A percentile compares a stretch with the other conserved stretches of the same genome.
Conservation (phyloP, 2,797 vertebrate genomes). For the Nasua narica region DNA sequence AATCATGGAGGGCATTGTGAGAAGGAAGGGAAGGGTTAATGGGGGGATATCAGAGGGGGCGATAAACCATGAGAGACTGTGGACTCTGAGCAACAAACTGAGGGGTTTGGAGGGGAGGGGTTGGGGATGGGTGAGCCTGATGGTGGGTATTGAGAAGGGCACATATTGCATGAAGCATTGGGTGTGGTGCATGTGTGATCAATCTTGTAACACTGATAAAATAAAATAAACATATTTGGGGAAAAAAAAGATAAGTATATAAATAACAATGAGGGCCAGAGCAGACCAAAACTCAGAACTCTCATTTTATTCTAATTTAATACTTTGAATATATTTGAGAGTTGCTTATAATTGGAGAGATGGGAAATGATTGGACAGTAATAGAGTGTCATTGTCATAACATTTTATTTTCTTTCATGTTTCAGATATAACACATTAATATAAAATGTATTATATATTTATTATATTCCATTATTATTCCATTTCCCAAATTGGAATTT, state of each 20-base stretch:
- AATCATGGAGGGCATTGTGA: too few relatives aligned
- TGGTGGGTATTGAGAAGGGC: too few relatives aligned
- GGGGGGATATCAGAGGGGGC: too few relatives aligned
- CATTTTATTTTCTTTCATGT: not conserved
- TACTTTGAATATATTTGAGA: not conserved
- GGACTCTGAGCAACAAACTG: too few relatives aligned
- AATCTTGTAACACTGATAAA: too few relatives aligned
- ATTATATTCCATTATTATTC: not conserved
- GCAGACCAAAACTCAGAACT: not conserved
- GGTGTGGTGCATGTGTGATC: too few relatives aligned
- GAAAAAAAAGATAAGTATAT: not conserved
- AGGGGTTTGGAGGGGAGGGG: not conserved
- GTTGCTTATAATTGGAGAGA: not conserved
- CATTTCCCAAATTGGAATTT: not conserved
- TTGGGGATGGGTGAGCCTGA: not conserved
- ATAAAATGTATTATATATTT: not conserved
- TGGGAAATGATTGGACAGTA: not conserved
- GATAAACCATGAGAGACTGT: too few relatives aligned
- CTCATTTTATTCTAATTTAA: not conserved
- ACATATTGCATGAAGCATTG: too few relatives aligned
- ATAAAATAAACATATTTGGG: too few relatives aligned
- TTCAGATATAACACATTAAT: not conserved
- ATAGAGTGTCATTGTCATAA: not conserved
- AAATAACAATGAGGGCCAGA: not conserved
- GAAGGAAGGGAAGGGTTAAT: too few relatives aligned